A percentile compares a stretch with the other conserved stretches of the same genome.
phyloP scores from a whole-genome alignment of 2,113 vertebrate genomes.

The Bubalus kerabau region DNA sequence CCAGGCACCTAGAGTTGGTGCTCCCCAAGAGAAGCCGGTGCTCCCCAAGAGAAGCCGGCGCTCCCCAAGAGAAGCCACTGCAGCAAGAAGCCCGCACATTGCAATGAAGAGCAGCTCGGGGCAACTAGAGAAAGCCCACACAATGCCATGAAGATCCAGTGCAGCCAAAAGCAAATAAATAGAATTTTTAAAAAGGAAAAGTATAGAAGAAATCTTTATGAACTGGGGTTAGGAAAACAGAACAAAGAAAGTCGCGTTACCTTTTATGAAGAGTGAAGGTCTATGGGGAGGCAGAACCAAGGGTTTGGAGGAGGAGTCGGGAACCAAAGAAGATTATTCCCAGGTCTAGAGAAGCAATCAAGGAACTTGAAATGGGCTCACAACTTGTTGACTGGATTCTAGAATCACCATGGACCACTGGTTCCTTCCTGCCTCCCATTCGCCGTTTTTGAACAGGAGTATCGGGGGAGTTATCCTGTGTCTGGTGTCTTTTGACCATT shows the following conservation, averaged over 20 bases:
- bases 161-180: neutral
- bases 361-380: neutral
- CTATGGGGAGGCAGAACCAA: neutral
- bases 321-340: neutral
- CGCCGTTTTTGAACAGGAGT: neutral
- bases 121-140: neutral
- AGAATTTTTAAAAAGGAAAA: neutral
- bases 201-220: neutral
- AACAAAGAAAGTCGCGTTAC: fast-evolving
- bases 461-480: neutral
- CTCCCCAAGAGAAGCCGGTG: neutral
- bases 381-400: neutral
- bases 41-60: neutral
- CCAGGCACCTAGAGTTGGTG: neutral
- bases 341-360: neutral
- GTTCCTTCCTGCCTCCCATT: neutral
- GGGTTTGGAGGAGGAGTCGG: no score
- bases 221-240: neutral
- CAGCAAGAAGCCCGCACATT: neutral
- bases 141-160: neutral
- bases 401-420: neutral
- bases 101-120: neutral
- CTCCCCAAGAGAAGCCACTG: neutral
- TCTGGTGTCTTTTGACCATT: neutral
- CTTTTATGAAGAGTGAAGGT: neutral